Evolutionary conservation across 2,888 invertebrate species (phyloP), one percentile per base, ranked within the genome.

Genomic region (Habrosyne pyritoides): DNA sequence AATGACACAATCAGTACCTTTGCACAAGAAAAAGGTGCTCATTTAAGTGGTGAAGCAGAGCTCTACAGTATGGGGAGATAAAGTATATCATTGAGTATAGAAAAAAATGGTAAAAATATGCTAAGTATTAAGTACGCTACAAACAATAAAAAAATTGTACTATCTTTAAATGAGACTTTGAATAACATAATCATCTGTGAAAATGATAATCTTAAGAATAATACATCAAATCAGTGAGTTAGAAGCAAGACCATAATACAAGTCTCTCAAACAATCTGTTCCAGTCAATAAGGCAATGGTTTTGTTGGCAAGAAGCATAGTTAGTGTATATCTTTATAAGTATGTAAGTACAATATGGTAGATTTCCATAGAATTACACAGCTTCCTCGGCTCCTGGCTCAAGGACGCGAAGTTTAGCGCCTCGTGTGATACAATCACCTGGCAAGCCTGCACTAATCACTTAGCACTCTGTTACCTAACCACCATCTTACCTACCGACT

Each of bases 361-460:
- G 18, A 42, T 42, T 42, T 42, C 42, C 42, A 42, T 42, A 8
- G 14, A 42, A 42, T 18, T 18, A 42, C 42, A 3, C 3, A 42
- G 42, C 42, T 42, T 42, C 42, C 42, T 42, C 42, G 8, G 5
- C 42, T 42, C 42, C 54, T 51, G 33, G 48, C 53, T 57, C 82
- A 82, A 84, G 84, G 85, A 65, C 76, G 62, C 53, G 48, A 52
- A 64, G 67, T 73, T 84, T 82, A 82, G 76, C 71, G 60, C 60
- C 53, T 55, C 55, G 57, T 61, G 55, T 67, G 66, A 66, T 67
- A 64, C 71, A 69, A 76, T 70, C 69, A 71, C 71, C 68, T 69
- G 57, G 53, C 67, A 65, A 60, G 66, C 65, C 63, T 59, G 64
- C 61, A 67, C 70, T 75, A 76, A 80, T 71, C 67, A 71, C 66